These are phyloP conservation scores for Rhogogaster chlorosoma DNA, from an alignment of 2,888 invertebrate genomes.

Conservation along the genomic window DNA sequence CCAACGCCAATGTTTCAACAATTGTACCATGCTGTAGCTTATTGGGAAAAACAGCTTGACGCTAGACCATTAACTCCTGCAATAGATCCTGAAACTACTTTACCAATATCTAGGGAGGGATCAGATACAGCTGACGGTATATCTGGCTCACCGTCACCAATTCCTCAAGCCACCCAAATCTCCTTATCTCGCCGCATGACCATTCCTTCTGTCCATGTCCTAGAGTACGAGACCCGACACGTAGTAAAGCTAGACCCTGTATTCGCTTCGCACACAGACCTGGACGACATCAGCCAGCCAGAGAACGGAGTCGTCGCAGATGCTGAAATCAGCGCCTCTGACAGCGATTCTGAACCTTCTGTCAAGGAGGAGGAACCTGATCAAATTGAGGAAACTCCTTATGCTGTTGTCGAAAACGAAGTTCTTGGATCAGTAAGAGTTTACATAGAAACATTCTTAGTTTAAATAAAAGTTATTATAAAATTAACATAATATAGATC, in stretches of 20 bases:
- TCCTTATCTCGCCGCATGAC: conserved; percentile 69
- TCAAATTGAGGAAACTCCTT: conserved; percentile 76
- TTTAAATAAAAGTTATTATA: neutral
- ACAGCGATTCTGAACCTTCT: conserved; percentile 83
- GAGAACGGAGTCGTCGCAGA: conserved; percentile 82
- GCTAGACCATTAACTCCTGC: conserved; percentile 64
- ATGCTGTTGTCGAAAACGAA: conserved; percentile 79
- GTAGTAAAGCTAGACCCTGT: conserved; percentile 77
- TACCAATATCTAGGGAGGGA: conserved; percentile 52
- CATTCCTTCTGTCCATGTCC: conserved; percentile 71
- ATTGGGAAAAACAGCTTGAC: conserved; percentile 73
- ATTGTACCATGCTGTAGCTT: conserved; percentile 76
- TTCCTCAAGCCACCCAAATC: conserved; percentile 35
- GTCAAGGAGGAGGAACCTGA: conserved; percentile 80
- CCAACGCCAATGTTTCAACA: conserved; percentile 80
- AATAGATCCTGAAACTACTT: conserved; percentile 51
- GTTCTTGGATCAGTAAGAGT: conserved; percentile 80
- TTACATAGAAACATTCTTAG: conserved; percentile 50
- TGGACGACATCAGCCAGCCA: conserved; percentile 86
- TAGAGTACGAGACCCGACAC: conserved; percentile 70
- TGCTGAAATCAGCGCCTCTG: conserved; percentile 79
- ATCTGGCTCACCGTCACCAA: conserved; percentile 37
- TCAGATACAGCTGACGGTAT: conserved; percentile 54
- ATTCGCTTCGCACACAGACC: conserved; percentile 80
- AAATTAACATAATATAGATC: no score